phyloP scores from a whole-genome alignment of 2,888 invertebrate genomes.

The Platerodrilus igneus region DNA sequence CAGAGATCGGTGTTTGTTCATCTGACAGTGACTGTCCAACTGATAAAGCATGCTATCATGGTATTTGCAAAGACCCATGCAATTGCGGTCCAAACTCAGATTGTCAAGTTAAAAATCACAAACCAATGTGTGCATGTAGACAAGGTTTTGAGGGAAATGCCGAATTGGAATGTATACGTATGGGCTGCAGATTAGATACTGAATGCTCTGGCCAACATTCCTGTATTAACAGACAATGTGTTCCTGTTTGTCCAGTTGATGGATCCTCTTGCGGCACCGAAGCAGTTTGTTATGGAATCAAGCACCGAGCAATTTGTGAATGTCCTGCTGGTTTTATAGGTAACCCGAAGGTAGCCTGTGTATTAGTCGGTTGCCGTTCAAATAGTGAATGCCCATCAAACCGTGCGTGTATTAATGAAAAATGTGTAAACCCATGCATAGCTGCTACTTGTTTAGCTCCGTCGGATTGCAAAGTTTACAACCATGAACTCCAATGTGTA shows the following conservation, averaged over 20 bases:
- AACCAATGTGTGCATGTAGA: conserved; percentile 81
- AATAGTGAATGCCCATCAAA: conserved; percentile 77
- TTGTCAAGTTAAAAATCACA: conserved; percentile 79
- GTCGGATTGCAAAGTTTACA: conserved; percentile 70
- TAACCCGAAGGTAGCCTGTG: conserved; percentile 73
- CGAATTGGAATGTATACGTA: conserved; percentile 71
- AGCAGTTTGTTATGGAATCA: conserved; percentile 74
- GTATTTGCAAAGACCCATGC: conserved; percentile 78
- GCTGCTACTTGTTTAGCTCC: conserved; percentile 62
- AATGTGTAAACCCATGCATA: conserved; percentile 78
- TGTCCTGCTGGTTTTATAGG: conserved; percentile 78
- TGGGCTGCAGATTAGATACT: conserved; percentile 67
- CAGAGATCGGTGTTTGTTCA: conserved; percentile 63
- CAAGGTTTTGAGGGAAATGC: conserved; percentile 83
- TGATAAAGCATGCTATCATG: conserved; percentile 74
- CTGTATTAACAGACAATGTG: conserved; percentile 78
- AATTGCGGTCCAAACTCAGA: conserved; percentile 80
- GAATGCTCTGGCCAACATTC: conserved; percentile 79
- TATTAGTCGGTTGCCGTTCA: conserved; percentile 72
- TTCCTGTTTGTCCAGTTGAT: conserved; percentile 72
- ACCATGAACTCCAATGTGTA: conserved; percentile 72
- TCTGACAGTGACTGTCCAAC: conserved; percentile 73
- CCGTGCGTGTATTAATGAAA: conserved; percentile 75
- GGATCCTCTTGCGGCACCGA: conserved; percentile 68
- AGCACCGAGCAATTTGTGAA: conserved; percentile 78